Evolutionary conservation across 2,113 vertebrate species (phyloP).

Genomic region (Pseudorectes ferrugineus): DNA sequence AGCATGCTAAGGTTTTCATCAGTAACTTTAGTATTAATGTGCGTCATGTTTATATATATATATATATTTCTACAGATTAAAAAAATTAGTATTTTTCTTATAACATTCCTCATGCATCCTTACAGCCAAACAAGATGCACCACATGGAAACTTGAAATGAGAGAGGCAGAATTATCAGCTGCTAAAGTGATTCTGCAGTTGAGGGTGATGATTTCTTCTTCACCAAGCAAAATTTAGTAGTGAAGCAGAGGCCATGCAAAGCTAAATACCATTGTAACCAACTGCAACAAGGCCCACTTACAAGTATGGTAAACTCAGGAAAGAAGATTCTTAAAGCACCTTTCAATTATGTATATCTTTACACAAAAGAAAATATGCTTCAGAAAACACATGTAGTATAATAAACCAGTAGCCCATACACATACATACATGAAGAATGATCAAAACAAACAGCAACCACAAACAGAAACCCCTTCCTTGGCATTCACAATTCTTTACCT

Average conservation of each 20-base stretch:
- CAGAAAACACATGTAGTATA: not conserved
- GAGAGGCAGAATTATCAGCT: not conserved
- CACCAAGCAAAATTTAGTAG: not conserved
- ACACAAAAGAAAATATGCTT: not conserved
- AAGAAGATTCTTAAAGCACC: not conserved
- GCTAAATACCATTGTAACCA: not conserved
- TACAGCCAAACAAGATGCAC: not conserved
- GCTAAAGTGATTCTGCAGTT: not conserved
- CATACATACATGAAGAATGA: not conserved
- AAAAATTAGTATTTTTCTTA: too few relatives aligned
- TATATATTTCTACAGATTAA: too few relatives aligned
- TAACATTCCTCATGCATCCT: not conserved
- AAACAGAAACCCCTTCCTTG: not conserved
- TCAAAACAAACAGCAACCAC: not conserved
- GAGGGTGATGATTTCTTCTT: not conserved
- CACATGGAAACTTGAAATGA: not conserved
- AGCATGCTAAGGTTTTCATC: not conserved
- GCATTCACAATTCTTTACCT: slow-evolving; percentile 72
- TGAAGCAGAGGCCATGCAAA: not conserved
- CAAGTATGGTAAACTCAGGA: not conserved
- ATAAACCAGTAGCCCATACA: not conserved
- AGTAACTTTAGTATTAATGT: not conserved
- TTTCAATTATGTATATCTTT: not conserved
- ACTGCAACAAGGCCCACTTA: not conserved
- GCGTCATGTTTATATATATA: too few relatives aligned